These are phyloP conservation scores for Euphonia xanthogaster DNA, from an alignment of 2,797 vertebrate species.

Conservation along the genomic window DNA sequence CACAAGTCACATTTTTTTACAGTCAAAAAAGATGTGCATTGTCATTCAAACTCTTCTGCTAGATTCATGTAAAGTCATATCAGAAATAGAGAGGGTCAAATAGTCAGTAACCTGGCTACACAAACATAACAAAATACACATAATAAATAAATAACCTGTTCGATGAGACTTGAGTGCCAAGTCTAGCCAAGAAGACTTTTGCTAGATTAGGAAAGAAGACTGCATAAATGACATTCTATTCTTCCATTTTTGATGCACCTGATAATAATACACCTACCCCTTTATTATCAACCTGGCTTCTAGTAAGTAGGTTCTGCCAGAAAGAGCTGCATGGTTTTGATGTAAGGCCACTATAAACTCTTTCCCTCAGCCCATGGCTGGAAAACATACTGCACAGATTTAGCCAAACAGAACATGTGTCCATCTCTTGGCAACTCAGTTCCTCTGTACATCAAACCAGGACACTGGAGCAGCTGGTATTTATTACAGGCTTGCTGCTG, in stretches of 20 bases:
- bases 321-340: neutral
- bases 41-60: neutral
- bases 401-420: neutral
- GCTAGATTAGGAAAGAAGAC: neutral
- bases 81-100: neutral
- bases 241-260: neutral
- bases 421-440: neutral
- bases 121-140: slow-evolving; percentile 3
- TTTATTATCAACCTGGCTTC: neutral
- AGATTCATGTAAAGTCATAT: neutral
- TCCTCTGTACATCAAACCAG: neutral
- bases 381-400: neutral
- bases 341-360: neutral
- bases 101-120: neutral
- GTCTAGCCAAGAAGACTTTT: neutral
- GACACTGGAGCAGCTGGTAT: neutral
- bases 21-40: neutral
- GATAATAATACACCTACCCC: neutral
- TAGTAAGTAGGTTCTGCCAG: neutral
- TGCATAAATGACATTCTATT: neutral
- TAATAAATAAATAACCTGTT: neutral
- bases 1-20: neutral
- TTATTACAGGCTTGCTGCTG: neutral
- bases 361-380: neutral
- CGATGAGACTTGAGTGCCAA: neutral